phyloP scores from a whole-genome alignment of 2,797 vertebrate genomes.

The Mycteria americana region DNA sequence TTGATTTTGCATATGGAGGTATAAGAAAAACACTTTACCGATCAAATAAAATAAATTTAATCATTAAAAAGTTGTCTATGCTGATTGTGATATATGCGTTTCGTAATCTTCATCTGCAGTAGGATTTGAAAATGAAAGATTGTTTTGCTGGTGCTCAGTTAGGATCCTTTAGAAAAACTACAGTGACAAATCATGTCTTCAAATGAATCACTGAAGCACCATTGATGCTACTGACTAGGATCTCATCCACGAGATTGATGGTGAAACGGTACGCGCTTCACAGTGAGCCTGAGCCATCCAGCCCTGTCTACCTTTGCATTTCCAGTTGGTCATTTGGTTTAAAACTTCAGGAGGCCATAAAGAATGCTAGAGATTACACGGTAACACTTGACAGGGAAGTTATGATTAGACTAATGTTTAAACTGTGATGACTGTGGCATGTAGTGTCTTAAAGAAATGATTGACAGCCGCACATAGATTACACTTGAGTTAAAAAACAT shows the following conservation, averaged over 20 bases:
- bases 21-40: not conserved
- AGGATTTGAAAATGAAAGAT: not conserved
- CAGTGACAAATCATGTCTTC: not conserved
- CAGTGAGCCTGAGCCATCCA: not conserved
- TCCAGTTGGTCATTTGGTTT: conserved; percentile 13
- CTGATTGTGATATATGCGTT: not conserved
- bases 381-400: conserved; percentile 32
- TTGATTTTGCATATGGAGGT: not conserved
- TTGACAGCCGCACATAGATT: not conserved
- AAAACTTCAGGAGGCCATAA: conserved; percentile 18
- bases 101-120: not conserved
- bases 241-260: not conserved
- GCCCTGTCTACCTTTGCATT: not conserved
- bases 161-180: not conserved
- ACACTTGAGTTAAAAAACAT: not conserved
- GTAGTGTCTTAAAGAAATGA: conserved; percentile 16
- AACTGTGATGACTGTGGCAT: not conserved
- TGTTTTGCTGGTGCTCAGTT: not conserved
- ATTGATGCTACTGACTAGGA: not conserved
- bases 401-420: conserved; percentile 16
- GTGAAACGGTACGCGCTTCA: fast-evolving
- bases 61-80: not conserved
- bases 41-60: not conserved
- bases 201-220: not conserved
- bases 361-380: not conserved